Base-by-base conservation (phyloP, 2,797 vertebrate species). In the Macrochelys suwanniensis region DNA sequence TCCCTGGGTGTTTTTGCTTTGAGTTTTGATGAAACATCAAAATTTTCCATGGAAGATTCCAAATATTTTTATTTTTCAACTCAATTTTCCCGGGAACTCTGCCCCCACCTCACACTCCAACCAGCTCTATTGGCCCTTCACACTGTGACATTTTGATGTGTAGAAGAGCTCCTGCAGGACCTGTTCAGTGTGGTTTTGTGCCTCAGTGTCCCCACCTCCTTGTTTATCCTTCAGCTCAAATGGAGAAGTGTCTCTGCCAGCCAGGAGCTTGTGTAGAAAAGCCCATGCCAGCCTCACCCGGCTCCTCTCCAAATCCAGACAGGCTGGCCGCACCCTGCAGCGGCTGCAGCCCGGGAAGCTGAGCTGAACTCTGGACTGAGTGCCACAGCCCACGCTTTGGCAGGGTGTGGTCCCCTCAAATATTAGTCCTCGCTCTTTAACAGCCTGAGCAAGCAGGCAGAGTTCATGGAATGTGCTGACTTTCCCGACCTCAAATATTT, bases 401-500 rank as follows among this genome's bases (percentile, higher is more conserved):
- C 57, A 78, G 92, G 96, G 97, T 82, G 97, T 93, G 97, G 97
- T 37, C 28, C 96, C 89, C 92, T 95, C 96, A 97, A 98, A 98
- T 97, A 97, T 97, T 97, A 97, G 96, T 11, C 97, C 96, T 96
- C 11, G 11, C 95, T 95, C 95, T 96, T 21, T 86, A 95, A 96
- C 93, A 96, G 92, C 92, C 95, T 92, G 92, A 97, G 92, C 94
- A 96, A 97, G 94, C 97, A 97, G 94, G 93, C 94, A 94, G 95
- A 92, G 94, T 95, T 95, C 93, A 96, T 90, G 91, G 91, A 97
- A 96, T 96, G 90, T 91, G 93, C 94, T 93, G 94, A 94, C 93
- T 95, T 96, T 37, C 94, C 96, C 89, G 96, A 97, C 95, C 96
- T 95, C 97, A 96, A 95, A 97, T 95, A 96, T 97, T 97, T 98